Percentiles rank a stretch among this genome's conserved stretches.
phyloP scores from a whole-genome alignment of 2,797 vertebrate species.

The Eremophila alpestris region DNA sequence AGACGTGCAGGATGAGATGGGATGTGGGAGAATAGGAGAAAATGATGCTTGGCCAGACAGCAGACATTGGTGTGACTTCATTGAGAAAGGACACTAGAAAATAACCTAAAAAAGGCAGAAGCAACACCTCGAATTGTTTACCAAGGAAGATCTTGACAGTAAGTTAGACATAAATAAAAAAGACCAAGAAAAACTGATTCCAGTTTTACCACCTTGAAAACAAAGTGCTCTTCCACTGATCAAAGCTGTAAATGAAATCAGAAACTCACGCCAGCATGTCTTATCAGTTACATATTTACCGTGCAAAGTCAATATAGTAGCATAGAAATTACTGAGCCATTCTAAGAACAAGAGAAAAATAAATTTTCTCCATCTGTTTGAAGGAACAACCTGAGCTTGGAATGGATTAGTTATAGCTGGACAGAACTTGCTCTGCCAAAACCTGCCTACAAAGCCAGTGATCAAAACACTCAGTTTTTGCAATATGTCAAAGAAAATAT shows the following conservation, averaged over 20 bases:
- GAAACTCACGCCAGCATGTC: neutral
- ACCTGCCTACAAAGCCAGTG: neutral
- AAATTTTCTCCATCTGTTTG: neutral
- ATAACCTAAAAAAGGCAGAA: neutral
- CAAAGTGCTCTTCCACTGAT: neutral
- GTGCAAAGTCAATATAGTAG: neutral
- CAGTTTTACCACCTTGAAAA: neutral
- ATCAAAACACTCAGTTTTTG: neutral
- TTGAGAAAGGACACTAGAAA: neutral
- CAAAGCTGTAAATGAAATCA: slow-evolving; percentile 16
- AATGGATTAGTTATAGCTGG: slow-evolving; percentile 13
- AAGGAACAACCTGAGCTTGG: neutral
- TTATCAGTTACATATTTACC: slow-evolving; percentile 13
- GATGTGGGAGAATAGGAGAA: neutral
- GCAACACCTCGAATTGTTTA: neutral
- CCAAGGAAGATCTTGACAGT: neutral
- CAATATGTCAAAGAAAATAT: neutral
- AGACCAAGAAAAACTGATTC: neutral
- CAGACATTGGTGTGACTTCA: neutral
- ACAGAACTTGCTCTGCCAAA: slow-evolving; percentile 7
- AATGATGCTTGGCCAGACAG: neutral
- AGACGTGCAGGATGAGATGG: neutral
- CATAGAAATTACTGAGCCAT: neutral
- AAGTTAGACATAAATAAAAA: neutral
- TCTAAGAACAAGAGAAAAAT: slow-evolving; percentile 13